phyloP scores from a whole-genome alignment of 1,140 invertebrate genomes.

The Metopolophium dirhodum region DNA sequence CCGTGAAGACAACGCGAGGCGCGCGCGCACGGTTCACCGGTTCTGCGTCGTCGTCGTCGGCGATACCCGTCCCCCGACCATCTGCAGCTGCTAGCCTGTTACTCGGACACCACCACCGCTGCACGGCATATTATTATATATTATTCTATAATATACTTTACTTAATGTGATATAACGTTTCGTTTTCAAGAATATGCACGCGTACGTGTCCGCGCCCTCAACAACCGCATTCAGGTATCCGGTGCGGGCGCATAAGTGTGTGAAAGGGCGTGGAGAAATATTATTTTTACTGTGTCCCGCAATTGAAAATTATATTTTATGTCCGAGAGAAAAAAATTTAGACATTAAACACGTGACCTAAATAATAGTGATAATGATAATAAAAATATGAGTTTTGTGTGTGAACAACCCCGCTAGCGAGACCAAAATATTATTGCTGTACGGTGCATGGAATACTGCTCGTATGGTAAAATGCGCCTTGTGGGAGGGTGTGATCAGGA shows the following conservation, averaged over 20 bases:
- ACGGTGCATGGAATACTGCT: not conserved
- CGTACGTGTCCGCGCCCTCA: slow-evolving; percentile 26
- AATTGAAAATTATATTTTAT: not conserved
- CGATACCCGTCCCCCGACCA: slow-evolving; percentile 36
- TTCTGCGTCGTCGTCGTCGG: slow-evolving; percentile 34
- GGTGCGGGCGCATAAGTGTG: not conserved
- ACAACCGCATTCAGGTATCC: slow-evolving; percentile 35
- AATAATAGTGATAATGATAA: slow-evolving; percentile 12
- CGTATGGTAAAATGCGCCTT: not conserved
- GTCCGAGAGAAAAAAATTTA: not conserved
- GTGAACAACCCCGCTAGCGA: not conserved
- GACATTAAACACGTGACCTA: slow-evolving; percentile 45
- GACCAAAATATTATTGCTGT: slow-evolving; percentile 15
- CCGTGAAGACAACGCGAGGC: slow-evolving; percentile 36
- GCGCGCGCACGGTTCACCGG: slow-evolving; percentile 51
- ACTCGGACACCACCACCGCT: slow-evolving; percentile 27
- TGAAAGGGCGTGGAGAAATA: slow-evolving; percentile 22
- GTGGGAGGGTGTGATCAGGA: not conserved
- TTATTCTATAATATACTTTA: not conserved
- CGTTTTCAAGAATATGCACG: not conserved
- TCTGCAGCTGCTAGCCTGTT: slow-evolving; percentile 18
- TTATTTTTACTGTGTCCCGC: not conserved
- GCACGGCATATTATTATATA: not conserved
- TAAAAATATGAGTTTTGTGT: not conserved
- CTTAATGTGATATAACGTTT: not conserved